These are phyloP conservation scores for Cephonodes hylas DNA, from an alignment of 2,888 invertebrate genomes.

Conservation along the genomic window DNA sequence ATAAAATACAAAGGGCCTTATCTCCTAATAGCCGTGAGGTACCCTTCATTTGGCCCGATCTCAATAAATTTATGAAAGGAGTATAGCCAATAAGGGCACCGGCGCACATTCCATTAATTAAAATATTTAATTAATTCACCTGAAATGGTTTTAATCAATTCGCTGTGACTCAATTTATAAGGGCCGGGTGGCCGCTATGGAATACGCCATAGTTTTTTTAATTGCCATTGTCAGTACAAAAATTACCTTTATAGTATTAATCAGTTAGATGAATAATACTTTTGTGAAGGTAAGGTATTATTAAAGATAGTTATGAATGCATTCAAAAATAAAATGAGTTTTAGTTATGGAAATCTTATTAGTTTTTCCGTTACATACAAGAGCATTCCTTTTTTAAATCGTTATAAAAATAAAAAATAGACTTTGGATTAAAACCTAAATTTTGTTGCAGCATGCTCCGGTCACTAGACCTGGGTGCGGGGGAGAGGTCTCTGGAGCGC, in stretches of 20 bases:
- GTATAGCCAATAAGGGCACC: constrained; percentile 79
- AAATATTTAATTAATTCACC: constrained; percentile 82
- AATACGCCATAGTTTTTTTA: neutral
- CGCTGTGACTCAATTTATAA: constrained; percentile 72
- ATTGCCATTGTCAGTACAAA: neutral
- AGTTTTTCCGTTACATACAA: no score
- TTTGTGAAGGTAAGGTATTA: no score
- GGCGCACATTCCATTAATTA: constrained; percentile 80
- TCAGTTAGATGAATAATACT: no score
- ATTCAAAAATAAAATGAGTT: neutral
- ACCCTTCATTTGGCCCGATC: constrained; percentile 70
- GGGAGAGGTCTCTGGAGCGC: constrained; percentile 57
- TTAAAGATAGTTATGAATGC: no score
- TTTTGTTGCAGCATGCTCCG: constrained; percentile 85
- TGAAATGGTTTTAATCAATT: constrained; percentile 81
- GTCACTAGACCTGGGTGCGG: constrained; percentile 84
- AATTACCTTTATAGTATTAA: neutral
- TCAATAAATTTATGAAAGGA: constrained; percentile 81
- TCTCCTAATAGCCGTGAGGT: constrained; percentile 61
- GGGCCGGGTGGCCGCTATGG: neutral
- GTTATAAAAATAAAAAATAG: neutral
- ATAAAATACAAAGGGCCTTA: constrained; percentile 48
- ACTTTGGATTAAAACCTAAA: neutral
- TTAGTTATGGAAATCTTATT: neutral
- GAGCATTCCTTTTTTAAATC: no score